Conservation (phyloP, 37 sponge, comb jelly and placozoan species). For the Sycon ciliatum region DNA sequence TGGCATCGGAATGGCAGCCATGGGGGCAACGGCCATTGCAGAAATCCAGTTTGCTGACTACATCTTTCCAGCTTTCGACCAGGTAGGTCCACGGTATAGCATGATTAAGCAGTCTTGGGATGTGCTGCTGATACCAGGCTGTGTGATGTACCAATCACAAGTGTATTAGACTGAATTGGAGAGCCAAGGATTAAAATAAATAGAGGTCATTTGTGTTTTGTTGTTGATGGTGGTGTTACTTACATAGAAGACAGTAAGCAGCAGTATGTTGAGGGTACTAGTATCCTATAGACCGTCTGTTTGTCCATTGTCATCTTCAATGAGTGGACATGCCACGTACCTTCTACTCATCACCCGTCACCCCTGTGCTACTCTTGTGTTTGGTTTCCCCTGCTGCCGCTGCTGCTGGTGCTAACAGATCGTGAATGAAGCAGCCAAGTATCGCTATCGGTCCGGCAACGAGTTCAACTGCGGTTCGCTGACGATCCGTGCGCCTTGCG, state of each 20-base stretch:
- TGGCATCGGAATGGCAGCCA: slow-evolving; percentile 84
- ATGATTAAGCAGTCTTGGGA: neutral
- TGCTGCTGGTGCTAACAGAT: slow-evolving; percentile 36
- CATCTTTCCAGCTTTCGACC: slow-evolving; percentile 94
- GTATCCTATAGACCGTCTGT: too few species aligned
- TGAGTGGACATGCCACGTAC: neutral
- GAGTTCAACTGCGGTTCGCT: slow-evolving; percentile 78
- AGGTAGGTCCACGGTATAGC: slow-evolving; percentile 32
- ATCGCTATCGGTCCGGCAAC: slow-evolving; percentile 83
- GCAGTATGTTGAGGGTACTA: too few species aligned
- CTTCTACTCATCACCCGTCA: neutral
- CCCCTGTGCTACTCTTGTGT: neutral
- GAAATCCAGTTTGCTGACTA: slow-evolving; percentile 99
- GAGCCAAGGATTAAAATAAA: too few species aligned
- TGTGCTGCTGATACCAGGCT: too few species aligned
- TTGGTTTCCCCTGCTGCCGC: neutral
- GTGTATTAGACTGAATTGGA: too few species aligned
- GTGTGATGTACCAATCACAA: too few species aligned
- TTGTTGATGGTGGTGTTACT: too few species aligned
- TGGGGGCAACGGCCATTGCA: slow-evolving; percentile 89
- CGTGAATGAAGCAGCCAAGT: slow-evolving; percentile 93
- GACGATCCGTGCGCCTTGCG: slow-evolving; percentile 86
- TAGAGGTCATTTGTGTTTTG: too few species aligned
- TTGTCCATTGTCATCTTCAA: too few species aligned
- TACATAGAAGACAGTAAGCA: too few species aligned